These are phyloP conservation scores for Formica exsecta DNA, from an alignment of 1,140 invertebrate genomes.

Conservation along the genomic window DNA sequence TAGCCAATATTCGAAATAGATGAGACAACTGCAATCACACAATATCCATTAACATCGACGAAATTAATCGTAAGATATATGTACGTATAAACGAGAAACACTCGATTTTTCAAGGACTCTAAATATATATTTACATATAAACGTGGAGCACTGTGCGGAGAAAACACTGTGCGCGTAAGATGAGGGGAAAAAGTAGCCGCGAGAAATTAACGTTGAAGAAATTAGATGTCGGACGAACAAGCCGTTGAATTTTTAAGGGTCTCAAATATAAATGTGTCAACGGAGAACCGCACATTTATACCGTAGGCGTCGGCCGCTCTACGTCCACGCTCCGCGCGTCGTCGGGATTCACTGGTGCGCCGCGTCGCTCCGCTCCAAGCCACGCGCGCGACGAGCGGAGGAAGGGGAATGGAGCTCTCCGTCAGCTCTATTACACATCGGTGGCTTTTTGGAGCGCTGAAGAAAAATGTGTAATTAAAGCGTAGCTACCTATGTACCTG, in stretches of 20 bases:
- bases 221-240: not conserved
- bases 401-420: slow-evolving; percentile 6
- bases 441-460: slow-evolving; percentile 79
- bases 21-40: too few species aligned
- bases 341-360: slow-evolving; percentile 70
- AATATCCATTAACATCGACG: not conserved
- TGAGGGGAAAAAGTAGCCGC: not conserved
- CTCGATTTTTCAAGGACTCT: not conserved
- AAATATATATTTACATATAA: not conserved
- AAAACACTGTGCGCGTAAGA: not conserved
- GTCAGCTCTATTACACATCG: slow-evolving; percentile 74
- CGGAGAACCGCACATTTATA: not conserved
- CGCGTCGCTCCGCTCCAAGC: slow-evolving; percentile 42
- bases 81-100: not conserved
- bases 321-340: slow-evolving; percentile 69
- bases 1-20: not conserved
- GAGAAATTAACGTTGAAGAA: not conserved
- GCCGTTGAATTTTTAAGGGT: not conserved
- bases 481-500: slow-evolving; percentile 48
- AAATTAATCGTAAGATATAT: not conserved
- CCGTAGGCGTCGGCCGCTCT: too few species aligned
- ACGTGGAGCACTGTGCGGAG: not conserved
- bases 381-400: slow-evolving; percentile 28
- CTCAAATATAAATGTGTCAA: not conserved
- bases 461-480: slow-evolving; percentile 78